Percentiles rank a stretch among this genome's conserved stretches.
Evolutionary conservation across 2,888 invertebrate genomes (phyloP).

Genomic region (Cyclophora albipunctata): DNA sequence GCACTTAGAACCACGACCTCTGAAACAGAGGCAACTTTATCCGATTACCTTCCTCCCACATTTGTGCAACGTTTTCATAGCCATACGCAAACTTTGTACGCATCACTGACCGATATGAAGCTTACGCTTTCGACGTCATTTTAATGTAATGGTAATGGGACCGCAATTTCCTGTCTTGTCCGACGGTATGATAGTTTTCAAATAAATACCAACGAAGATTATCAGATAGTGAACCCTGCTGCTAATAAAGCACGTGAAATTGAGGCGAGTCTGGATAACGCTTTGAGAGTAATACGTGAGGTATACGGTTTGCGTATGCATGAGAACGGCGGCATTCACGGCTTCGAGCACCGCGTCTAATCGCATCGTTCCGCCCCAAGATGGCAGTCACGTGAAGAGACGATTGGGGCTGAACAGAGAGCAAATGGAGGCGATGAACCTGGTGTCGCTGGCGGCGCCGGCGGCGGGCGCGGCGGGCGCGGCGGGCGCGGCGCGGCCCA

Average conservation of each 20-base stretch:
- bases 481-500: constrained; percentile 48
- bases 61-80: constrained; percentile 24
- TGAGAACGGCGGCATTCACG: constrained; percentile 26
- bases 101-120: constrained; percentile 7
- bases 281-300: not conserved
- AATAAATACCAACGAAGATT: too few species aligned
- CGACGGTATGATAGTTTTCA: too few species aligned
- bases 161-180: not conserved
- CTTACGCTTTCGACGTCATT: constrained; percentile 15
- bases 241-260: not conserved
- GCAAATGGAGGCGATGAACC: constrained; percentile 73
- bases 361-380: constrained; percentile 67
- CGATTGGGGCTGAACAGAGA: constrained; percentile 75
- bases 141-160: not conserved
- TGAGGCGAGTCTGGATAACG: not conserved
- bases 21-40: constrained; percentile 13
- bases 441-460: constrained; percentile 58
- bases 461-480: constrained; percentile 63
- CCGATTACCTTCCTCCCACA: constrained; percentile 13
- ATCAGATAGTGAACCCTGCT: too few species aligned
- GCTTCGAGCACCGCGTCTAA: constrained; percentile 53
- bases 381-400: constrained; percentile 76
- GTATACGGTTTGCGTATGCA: constrained; percentile 21
- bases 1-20: constrained; percentile 16
- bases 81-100: constrained; percentile 21